Conservation (phyloP, 2,888 invertebrate genomes). For the Nymphalis urticae region DNA sequence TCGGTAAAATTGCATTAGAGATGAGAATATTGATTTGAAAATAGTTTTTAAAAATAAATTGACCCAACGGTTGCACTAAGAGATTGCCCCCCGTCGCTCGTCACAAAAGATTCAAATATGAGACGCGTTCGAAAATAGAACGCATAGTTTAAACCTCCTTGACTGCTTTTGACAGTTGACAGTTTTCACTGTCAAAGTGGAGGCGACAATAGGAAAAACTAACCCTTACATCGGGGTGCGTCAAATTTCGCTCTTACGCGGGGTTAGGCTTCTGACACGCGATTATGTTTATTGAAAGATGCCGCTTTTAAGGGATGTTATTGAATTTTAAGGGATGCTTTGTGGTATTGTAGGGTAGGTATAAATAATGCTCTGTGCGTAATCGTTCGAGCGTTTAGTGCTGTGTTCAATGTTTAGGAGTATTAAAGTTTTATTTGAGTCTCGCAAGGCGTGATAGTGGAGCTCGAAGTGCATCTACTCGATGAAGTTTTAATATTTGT, state of each 20-base stretch:
- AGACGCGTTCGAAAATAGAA: slow-evolving; percentile 59
- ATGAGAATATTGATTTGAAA: slow-evolving; percentile 1
- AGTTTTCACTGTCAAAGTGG: slow-evolving; percentile 74
- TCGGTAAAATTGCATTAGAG: not conserved
- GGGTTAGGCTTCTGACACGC: slow-evolving; percentile 67
- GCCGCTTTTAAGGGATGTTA: slow-evolving; percentile 49
- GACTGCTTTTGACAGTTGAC: slow-evolving; percentile 81
- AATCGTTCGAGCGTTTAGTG: slow-evolving; percentile 24
- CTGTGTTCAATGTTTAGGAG: slow-evolving; percentile 13
- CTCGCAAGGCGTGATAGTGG: not conserved
- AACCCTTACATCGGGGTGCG: slow-evolving; percentile 71
- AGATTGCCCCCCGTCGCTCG: slow-evolving; percentile 53
- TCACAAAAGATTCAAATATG: slow-evolving; percentile 62
- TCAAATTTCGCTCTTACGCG: slow-evolving; percentile 58
- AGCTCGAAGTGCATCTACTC: not conserved
- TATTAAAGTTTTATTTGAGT: slow-evolving; percentile 4
- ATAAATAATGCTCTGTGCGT: slow-evolving; percentile 32
- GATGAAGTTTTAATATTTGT: no score
- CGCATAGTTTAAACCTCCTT: slow-evolving; percentile 79
- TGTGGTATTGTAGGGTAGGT: slow-evolving; percentile 41
- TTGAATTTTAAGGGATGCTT: slow-evolving; percentile 64
- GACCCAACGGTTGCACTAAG: slow-evolving; percentile 36
- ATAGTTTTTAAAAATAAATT: slow-evolving; percentile 2
- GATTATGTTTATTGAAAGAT: slow-evolving; percentile 78
- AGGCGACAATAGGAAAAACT: slow-evolving; percentile 61